A percentile compares a stretch with the other conserved stretches of the same genome.
These are phyloP conservation scores for Meteorus colon DNA, from an alignment of 2,888 invertebrate genomes.

Conservation along the genomic window DNA sequence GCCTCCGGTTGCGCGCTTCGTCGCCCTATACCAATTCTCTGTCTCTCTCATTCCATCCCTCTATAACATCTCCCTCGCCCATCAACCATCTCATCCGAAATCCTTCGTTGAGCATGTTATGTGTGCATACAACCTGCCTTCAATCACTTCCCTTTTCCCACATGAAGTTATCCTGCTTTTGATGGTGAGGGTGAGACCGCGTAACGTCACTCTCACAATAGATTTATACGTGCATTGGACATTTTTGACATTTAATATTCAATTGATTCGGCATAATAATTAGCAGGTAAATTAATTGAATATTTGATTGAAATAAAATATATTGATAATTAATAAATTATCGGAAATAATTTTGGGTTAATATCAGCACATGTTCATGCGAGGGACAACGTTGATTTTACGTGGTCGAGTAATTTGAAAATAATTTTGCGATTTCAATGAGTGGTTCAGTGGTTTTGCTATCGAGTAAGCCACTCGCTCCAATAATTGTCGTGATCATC, in stretches of 20 bases:
- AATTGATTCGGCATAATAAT: neutral
- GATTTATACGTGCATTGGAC: neutral
- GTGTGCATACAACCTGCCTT: slow-evolving; percentile 41
- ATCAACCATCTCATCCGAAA: slow-evolving; percentile 41
- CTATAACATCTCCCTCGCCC: slow-evolving; percentile 21
- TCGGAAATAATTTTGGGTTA: neutral
- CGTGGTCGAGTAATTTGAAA: no score
- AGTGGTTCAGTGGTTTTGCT: no score
- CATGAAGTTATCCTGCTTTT: neutral
- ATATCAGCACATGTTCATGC: no score
- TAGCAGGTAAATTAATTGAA: neutral
- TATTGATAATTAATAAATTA: neutral
- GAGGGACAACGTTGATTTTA: no score
- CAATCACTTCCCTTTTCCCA: slow-evolving; percentile 21
- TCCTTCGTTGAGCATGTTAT: slow-evolving; percentile 21
- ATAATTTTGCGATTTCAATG: no score
- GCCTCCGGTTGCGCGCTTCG: slow-evolving; percentile 62
- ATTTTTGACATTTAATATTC: slow-evolving; percentile 2
- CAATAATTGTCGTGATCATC: no score
- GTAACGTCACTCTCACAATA: neutral
- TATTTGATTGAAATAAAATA: neutral
- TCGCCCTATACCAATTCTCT: slow-evolving; percentile 50
- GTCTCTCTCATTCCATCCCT: slow-evolving; percentile 46
- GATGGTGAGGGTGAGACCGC: neutral
- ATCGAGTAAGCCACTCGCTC: no score